Evolutionary conservation across 1,140 invertebrate genomes (phyloP).

Genomic region (Pogonomyrmex barbatus): DNA sequence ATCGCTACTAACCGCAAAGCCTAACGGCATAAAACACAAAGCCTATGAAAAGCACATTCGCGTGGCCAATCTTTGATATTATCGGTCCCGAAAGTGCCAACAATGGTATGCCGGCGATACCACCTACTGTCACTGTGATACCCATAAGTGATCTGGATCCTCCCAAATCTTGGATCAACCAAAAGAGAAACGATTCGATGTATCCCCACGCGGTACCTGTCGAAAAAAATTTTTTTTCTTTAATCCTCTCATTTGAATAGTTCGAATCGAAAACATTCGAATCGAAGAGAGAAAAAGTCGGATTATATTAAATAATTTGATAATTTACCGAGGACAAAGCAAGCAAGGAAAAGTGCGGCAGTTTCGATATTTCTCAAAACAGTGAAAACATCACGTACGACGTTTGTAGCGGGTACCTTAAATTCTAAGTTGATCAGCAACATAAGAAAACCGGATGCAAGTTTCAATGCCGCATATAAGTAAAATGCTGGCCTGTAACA

Average conservation of each 20-base stretch:
- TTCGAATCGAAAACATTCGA: not conserved
- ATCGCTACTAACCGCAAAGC: slow-evolving; percentile 88
- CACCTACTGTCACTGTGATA: slow-evolving; percentile 93
- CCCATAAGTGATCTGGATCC: slow-evolving; percentile 93
- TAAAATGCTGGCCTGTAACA: slow-evolving; percentile 92
- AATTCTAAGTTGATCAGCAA: slow-evolving; percentile 92
- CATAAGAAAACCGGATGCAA: slow-evolving; percentile 89
- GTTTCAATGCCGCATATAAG: slow-evolving; percentile 91
- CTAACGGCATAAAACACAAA: slow-evolving; percentile 92
- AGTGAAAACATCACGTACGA: slow-evolving; percentile 90
- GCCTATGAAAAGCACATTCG: slow-evolving; percentile 93
- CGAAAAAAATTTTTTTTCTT: not conserved
- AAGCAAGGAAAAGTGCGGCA: slow-evolving; percentile 90
- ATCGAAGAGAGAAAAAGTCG: not conserved
- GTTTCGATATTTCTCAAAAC: slow-evolving; percentile 92
- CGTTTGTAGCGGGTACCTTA: slow-evolving; percentile 90
- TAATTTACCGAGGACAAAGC: slow-evolving; percentile 90
- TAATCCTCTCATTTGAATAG: not conserved
- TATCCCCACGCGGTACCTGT: slow-evolving; percentile 93
- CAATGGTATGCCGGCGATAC: slow-evolving; percentile 91
- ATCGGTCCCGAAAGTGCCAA: slow-evolving; percentile 92
- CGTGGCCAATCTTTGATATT: slow-evolving; percentile 92
- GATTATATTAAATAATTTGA: not conserved
- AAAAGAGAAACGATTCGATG: slow-evolving; percentile 95
- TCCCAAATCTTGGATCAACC: slow-evolving; percentile 93